A percentile compares a stretch with the other conserved stretches of the same genome.
phyloP scores from a whole-genome alignment of 2,113 vertebrate species.

The Raja brachyura region DNA sequence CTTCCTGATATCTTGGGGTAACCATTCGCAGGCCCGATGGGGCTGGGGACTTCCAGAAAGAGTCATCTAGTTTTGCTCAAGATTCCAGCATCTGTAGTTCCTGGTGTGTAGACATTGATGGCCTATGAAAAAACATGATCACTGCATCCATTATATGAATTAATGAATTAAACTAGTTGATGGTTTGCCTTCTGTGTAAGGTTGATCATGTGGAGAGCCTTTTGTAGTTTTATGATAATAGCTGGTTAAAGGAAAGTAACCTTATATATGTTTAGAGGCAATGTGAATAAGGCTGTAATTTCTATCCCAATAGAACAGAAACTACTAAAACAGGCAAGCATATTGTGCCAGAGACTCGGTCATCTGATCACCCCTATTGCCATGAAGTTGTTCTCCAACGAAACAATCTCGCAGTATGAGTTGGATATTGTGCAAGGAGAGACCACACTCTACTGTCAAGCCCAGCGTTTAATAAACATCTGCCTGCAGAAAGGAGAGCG shows the following conservation, averaged over 20 bases:
- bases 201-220: too few species aligned
- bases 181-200: too few species aligned
- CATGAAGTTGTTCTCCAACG: slow-evolving; percentile 46
- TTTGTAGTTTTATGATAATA: not conserved
- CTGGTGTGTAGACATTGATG: too few species aligned
- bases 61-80: too few species aligned
- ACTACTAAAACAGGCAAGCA: slow-evolving; percentile 43
- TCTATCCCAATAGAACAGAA: slow-evolving; percentile 43
- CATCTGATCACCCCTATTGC: slow-evolving; percentile 45
- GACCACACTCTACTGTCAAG: slow-evolving; percentile 44
- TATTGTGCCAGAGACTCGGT: slow-evolving; percentile 47
- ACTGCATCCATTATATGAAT: too few species aligned
- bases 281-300: not conserved
- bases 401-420: slow-evolving; percentile 48
- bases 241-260: not conserved
- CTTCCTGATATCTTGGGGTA: too few species aligned
- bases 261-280: not conserved
- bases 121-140: too few species aligned
- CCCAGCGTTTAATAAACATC: slow-evolving; percentile 43
- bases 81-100: too few species aligned
- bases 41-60: too few species aligned
- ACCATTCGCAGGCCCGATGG: too few species aligned
- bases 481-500: slow-evolving; percentile 50
- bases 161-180: too few species aligned
- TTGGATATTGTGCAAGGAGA: slow-evolving; percentile 46